These are phyloP conservation scores for Albula glossodonta DNA, from an alignment of 2,113 vertebrate genomes.

Conservation along the genomic window DNA sequence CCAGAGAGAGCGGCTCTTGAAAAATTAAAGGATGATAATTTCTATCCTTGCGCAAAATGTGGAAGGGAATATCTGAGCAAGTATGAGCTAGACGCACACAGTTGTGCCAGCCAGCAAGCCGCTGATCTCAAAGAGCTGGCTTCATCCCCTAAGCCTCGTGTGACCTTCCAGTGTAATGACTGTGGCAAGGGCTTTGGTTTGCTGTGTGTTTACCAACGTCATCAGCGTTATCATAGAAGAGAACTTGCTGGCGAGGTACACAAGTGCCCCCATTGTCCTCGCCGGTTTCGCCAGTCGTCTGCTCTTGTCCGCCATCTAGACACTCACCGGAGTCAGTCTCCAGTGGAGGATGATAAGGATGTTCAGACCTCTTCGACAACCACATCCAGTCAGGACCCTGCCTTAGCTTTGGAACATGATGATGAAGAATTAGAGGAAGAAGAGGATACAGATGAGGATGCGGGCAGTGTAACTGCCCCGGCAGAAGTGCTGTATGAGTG, in stretches of 20 bases:
- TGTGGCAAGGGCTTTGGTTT: slow-evolving; percentile 72
- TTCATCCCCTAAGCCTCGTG: slow-evolving; percentile 36
- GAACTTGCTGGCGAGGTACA: slow-evolving; percentile 46
- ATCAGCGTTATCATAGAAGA: slow-evolving; percentile 70
- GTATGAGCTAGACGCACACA: slow-evolving; percentile 21
- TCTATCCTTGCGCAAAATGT: slow-evolving; percentile 23
- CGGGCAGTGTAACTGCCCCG: slow-evolving; percentile 31
- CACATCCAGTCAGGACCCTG: slow-evolving; percentile 28
- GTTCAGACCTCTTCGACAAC: slow-evolving; percentile 32
- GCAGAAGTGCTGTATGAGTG: slow-evolving; percentile 65
- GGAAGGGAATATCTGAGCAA: slow-evolving; percentile 16
- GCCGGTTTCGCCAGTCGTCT: slow-evolving; percentile 59
- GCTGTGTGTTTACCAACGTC: slow-evolving; percentile 69
- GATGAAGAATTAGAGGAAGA: slow-evolving; percentile 45
- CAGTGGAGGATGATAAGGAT: slow-evolving; percentile 36
- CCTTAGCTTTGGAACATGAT: slow-evolving; percentile 43
- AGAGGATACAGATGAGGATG: slow-evolving; percentile 38
- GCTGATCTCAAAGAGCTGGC: slow-evolving; percentile 38
- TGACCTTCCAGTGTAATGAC: slow-evolving; percentile 69
- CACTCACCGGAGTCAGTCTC: slow-evolving; percentile 50
- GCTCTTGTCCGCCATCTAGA: slow-evolving; percentile 64
- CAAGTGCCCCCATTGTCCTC: slow-evolving; percentile 60
- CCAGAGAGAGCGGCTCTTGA: slow-evolving; percentile 21
- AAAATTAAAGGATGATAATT: slow-evolving; percentile 44
- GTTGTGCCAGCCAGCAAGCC: slow-evolving; percentile 30